phyloP scores from a whole-genome alignment of 2,888 invertebrate genomes.

The Dryocosmus kuriphilus region DNA sequence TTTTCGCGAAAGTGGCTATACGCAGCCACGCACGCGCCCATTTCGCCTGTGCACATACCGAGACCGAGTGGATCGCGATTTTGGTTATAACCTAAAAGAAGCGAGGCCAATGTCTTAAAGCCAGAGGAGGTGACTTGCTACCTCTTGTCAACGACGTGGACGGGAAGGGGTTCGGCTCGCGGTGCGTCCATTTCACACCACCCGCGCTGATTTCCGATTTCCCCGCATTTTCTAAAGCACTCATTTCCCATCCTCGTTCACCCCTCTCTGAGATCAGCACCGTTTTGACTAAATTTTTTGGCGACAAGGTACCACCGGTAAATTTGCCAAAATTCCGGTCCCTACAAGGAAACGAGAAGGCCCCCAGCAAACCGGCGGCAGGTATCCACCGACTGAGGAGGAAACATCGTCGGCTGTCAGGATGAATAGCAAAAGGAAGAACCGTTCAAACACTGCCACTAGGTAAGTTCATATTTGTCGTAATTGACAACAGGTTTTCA shows the following conservation, averaged over 20 bases:
- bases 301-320: constrained; percentile 62
- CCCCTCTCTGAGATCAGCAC: background rate
- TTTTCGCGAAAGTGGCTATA: constrained; percentile 51
- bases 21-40: constrained; percentile 56
- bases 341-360: constrained; percentile 89
- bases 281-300: constrained; percentile 46
- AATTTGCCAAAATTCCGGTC: constrained; percentile 89
- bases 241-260: background rate
- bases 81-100: constrained; percentile 61
- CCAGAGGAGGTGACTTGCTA: constrained; percentile 27
- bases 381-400: constrained; percentile 72
- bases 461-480: constrained; percentile 80
- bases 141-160: constrained; percentile 33
- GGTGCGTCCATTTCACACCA: constrained; percentile 21
- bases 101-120: constrained; percentile 56
- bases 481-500: background rate
- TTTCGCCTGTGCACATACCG: background rate
- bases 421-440: constrained; percentile 92
- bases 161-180: constrained; percentile 32
- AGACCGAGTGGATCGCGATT: constrained; percentile 1
- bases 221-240: constrained; percentile 16
- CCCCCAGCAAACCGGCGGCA: constrained; percentile 85
- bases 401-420: constrained; percentile 79
- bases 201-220: constrained; percentile 5
- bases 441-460: constrained; percentile 83